phyloP scores from a whole-genome alignment of 2,113 vertebrate genomes.

The Atrichornis clamosus region DNA sequence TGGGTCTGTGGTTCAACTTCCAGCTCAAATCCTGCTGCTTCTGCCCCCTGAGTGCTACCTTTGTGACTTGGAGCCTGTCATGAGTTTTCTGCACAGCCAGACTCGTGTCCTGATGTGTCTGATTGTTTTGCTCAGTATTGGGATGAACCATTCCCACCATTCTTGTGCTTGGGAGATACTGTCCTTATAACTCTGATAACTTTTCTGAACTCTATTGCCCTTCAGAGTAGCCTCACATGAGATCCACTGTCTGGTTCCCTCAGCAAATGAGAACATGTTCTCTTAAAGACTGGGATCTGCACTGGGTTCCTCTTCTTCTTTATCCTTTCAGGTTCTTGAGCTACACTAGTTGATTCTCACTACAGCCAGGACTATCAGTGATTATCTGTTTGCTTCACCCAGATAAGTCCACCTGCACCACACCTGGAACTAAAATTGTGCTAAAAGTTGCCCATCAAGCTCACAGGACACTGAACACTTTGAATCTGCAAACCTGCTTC shows the following conservation, averaged over 20 bases:
- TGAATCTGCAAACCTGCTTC: background rate
- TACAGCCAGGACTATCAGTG: background rate
- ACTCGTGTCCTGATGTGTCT: background rate
- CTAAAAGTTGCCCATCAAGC: background rate
- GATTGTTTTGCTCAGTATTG: background rate
- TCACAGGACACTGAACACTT: background rate
- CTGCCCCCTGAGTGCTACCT: background rate
- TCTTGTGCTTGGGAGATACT: background rate
- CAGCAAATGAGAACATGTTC: background rate
- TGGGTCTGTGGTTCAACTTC: background rate
- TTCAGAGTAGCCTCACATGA: background rate
- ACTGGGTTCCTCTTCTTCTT: background rate
- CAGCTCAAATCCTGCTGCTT: background rate
- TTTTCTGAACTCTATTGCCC: background rate
- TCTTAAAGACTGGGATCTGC: background rate
- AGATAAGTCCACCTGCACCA: background rate
- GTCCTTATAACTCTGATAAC: background rate
- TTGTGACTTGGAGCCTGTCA: background rate
- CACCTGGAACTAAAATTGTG: background rate
- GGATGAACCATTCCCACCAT: background rate
- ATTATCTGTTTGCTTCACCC: background rate
- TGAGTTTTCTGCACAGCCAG: background rate
- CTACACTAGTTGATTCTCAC: background rate
- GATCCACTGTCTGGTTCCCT: background rate
- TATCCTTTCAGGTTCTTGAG: background rate